Base-by-base conservation (phyloP, 1,140 invertebrate genomes). In the Drosophila bipectinata region DNA sequence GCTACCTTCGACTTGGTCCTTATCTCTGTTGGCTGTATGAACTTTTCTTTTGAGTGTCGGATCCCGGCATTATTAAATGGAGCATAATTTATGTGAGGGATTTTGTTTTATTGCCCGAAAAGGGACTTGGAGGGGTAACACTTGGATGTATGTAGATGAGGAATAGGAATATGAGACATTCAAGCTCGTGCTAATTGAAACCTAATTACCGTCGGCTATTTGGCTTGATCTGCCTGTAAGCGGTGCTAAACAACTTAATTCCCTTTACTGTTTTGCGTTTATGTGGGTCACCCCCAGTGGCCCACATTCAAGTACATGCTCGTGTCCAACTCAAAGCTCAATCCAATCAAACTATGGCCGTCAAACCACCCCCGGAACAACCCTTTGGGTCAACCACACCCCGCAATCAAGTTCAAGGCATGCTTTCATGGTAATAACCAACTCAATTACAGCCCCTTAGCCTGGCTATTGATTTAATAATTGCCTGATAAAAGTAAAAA, bases 401-500 rank as follows among this genome's bases (percentile, higher is more conserved):
- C 21, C 49, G 41, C 39, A 28, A 79, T 71, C 75, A 82, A 83
- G 79, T 82, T 82, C 79, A 82, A 82, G 80, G 79, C 75, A 56
- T 72, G 49, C 28, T 41, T 39, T 39, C 60, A 72, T 14, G 55
- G 60, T 58, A 68, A 52, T 44, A 60, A 41, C 41, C 48, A 79
- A 79, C 54, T 59, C 58, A 71, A 69, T 79, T 72, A 72, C 49
- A 9, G 44, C 15, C 18, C 15, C 7, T 8, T 44, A 56, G 41
- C 76, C 34, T n/a, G 14, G 34, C 30, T 44, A 83, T 83, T 69
- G 80, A 84, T 84, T 84, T 67, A 79, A 84, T 83, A 83, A 79
- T 82, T 83, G 57, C 52, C 59, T 44, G 61, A 75, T 74, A 75
- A 45, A 67, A 53, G 60, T 66, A 67, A 75, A 53, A 60, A 61